phyloP scores from a whole-genome alignment of 2,797 vertebrate species.

The Channallabes apus region DNA sequence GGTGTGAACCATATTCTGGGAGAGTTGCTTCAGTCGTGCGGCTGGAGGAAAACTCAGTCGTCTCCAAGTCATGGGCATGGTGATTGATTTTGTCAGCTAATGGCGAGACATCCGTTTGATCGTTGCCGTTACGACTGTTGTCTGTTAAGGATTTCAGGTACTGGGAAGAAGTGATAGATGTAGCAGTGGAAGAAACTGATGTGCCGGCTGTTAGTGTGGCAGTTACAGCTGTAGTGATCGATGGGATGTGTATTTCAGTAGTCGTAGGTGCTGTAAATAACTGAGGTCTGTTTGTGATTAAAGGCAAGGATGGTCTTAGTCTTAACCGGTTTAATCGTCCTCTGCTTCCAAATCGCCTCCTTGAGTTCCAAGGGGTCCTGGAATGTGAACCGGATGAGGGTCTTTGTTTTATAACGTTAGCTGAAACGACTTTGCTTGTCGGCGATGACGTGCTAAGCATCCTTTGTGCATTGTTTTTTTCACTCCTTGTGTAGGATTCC shows the following conservation, averaged over 20 bases:
- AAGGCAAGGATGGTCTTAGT: constrained; percentile 54
- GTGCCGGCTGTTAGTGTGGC: constrained; percentile 9
- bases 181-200: constrained; percentile 6
- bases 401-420: constrained; percentile 25
- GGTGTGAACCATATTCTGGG: constrained; percentile 4
- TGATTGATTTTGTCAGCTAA: constrained; percentile 17
- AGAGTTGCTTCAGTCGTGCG: neutral
- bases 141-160: constrained; percentile 25
- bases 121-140: constrained; percentile 30
- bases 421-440: constrained; percentile 6
- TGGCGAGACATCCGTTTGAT: constrained; percentile 16
- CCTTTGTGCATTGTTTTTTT: neutral
- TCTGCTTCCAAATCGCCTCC: constrained; percentile 68
- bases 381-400: constrained; percentile 9
- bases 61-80: constrained; percentile 6
- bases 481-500: neutral
- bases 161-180: constrained; percentile 19
- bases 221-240: constrained; percentile 23
- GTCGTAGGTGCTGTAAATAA: constrained; percentile 29
- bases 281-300: constrained; percentile 42
- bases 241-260: constrained; percentile 23
- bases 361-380: constrained; percentile 55
- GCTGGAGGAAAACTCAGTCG: constrained; percentile 15
- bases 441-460: neutral
- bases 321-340: constrained; percentile 69